Evolutionary conservation across 2,888 invertebrate species (phyloP), one percentile per base, ranked within the genome.

Genomic region (Pediacus dermestoides): DNA sequence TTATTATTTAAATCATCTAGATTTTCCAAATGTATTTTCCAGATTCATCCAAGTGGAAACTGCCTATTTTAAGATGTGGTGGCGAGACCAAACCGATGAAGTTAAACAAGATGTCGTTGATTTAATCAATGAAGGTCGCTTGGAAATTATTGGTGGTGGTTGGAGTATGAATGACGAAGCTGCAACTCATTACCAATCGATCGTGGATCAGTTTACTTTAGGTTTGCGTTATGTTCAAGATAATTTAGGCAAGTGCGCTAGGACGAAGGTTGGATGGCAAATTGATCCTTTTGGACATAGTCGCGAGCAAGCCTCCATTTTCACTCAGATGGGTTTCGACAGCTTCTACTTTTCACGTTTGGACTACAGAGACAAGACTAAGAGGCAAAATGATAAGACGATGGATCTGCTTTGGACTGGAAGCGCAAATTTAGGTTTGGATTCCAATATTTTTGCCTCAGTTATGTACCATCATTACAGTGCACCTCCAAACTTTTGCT

Each of bases 271-370:
- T 2, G 87, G 78, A 0, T 87, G 88, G 87, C 87, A 83, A 57
- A 82, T 83, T 26, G 88, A 88, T 60, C 86, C 88, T 1, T 88
- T 88, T 58, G 88, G 88, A 0, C 88, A 88, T 56, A 85, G 89
- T 0, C 70, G 86, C 1, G 91, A 91, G 66, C 84, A 86, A 68
- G 90, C 90, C 0, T 81, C 82, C 0, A 62, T 85, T 0, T 77
- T 85, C 11, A 77, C 85, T 0, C 80, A 81, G 63, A 83, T 93
- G 81, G 91, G 85, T 48, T 91, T 82, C 58, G 89, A 93, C 57
- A 89, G 87, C 0, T 68, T 88, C 49, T 85, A 90, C 60, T 77
- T 91, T 39, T 89, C 85, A 0, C 76, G 91, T 4, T 72, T 90
- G 11, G 90, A 92, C 66, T 89, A 82, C 64, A 78, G 84, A 58